Evolutionary conservation across 1,140 invertebrate species (phyloP), one percentile per base, ranked within the genome.

Genomic region (Ceratitis capitata): DNA sequence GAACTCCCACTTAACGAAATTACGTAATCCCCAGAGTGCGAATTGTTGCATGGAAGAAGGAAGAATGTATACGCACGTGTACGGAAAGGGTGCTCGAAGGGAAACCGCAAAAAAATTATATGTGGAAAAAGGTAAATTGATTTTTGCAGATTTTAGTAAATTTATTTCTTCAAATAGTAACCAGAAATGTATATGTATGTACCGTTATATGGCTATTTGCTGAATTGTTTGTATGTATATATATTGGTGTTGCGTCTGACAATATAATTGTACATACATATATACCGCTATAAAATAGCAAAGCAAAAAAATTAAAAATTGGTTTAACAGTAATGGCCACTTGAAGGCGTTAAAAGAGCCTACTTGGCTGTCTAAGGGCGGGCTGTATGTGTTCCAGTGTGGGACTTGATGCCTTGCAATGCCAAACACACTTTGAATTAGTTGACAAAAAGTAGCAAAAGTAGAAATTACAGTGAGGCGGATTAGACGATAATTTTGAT

Each of bases 121-220:
- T 69, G 32, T 35, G 82, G 53, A 61, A 84, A 84, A 84, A 84
- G 39, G 35, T 56, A 84, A 84, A 84, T 84, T 84, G 83, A 84
- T 84, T 58, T 84, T 84, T 19, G 19, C 32, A 45, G 23, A 39
- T 61, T 84, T 84, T 84, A 84, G 29, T 56, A 61, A 84, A 84
- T 84, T 84, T 84, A 84, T 84, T 84, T 84, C 29, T 39, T 26
- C 29, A 61, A 61, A 35, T 35, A 83, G n/a, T 29, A 47, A n/a
- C 51, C n/a, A n/a, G n/a, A n/a, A n/a, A n/a, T n/a, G n/a, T n/a
- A n/a, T n/a, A n/a, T n/a, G n/a, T n/a, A n/a, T n/a, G n/a, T n/a
- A n/a, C n/a, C n/a, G n/a, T 45, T 42, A 32, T 26, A 78, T 29
- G 35, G n/a, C n/a, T n/a, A n/a, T n/a, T n/a, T n/a, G n/a, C n/a